phyloP scores from a whole-genome alignment of 2,888 invertebrate species.

The Trypoxylon attenuatum region DNA sequence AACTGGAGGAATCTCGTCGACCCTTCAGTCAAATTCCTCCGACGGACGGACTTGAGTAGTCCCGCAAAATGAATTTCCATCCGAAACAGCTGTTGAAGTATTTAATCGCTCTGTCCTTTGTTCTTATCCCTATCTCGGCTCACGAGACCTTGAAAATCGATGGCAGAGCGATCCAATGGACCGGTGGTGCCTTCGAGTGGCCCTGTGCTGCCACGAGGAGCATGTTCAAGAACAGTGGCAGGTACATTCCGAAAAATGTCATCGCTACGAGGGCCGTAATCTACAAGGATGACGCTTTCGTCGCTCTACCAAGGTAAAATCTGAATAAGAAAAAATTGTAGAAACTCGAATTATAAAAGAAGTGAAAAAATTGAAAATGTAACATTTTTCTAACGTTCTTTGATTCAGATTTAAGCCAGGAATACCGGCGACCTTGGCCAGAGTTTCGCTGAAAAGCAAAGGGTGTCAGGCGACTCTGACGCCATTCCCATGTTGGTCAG shows the following conservation, averaged over 20 bases:
- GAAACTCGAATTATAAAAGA: too few relatives aligned
- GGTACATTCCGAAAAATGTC: conserved; percentile 78
- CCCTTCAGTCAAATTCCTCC: neutral
- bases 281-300: conserved; percentile 77
- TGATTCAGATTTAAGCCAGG: conserved; percentile 77
- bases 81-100: neutral
- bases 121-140: conserved; percentile 43
- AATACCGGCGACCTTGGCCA: conserved; percentile 79
- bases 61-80: neutral
- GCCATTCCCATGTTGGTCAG: conserved; percentile 82
- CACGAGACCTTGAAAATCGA: conserved; percentile 56
- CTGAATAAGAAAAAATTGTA: neutral
- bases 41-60: neutral
- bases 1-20: neutral
- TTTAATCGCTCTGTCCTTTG: conserved; percentile 27
- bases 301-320: conserved; percentile 77
- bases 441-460: conserved; percentile 75
- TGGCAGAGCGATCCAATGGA: conserved; percentile 67
- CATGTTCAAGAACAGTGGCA: conserved; percentile 77
- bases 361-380: too few relatives aligned
- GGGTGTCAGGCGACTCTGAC: conserved; percentile 76
- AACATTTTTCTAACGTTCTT: neutral
- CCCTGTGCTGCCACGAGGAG: conserved; percentile 78
- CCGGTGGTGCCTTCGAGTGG: conserved; percentile 75
- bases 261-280: conserved; percentile 80